Percentiles rank a stretch among this genome's conserved stretches.
Conservation (phyloP, 2,888 invertebrate genomes). For the Athripsodes cinereus region DNA sequence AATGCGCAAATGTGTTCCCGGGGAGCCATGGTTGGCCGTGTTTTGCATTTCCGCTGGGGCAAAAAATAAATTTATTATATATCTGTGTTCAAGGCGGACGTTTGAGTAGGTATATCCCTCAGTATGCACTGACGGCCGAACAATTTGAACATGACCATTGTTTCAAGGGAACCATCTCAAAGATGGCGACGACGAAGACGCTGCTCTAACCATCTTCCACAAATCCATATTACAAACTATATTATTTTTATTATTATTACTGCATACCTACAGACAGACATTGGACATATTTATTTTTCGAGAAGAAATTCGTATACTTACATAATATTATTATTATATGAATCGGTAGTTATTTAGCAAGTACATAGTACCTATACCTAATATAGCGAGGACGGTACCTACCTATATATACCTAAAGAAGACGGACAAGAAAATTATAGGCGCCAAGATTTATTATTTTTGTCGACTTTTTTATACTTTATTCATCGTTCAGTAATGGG, state of each 20-base stretch:
- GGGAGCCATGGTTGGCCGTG: slow-evolving; percentile 4
- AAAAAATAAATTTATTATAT: slow-evolving; percentile 15
- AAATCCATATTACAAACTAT: slow-evolving; percentile 3
- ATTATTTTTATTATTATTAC: not conserved
- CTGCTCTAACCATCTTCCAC: slow-evolving; percentile 4
- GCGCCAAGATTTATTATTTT: slow-evolving; percentile 25
- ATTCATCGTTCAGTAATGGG: not conserved
- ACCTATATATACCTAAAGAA: slow-evolving; percentile 12
- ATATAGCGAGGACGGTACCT: slow-evolving; percentile 14
- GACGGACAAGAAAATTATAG: slow-evolving; percentile 25
- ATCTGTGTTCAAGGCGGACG: slow-evolving; percentile 13
- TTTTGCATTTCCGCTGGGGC: slow-evolving; percentile 22
- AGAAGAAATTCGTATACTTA: slow-evolving; percentile 10
- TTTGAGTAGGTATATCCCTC: slow-evolving; percentile 3
- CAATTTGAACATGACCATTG: slow-evolving; percentile 25
- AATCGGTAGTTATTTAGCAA: not conserved
- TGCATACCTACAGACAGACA: too few species aligned
- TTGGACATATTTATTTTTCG: slow-evolving; percentile 21
- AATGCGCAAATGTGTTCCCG: not conserved
- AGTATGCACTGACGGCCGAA: slow-evolving; percentile 16
- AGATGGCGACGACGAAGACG: slow-evolving; percentile 23
- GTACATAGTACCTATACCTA: not conserved
- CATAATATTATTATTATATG: not conserved
- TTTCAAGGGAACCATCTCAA: slow-evolving; percentile 21
- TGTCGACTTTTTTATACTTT: slow-evolving; percentile 6